Evolutionary conservation across 2,113 vertebrate species (phyloP).

Genomic region (Psilopogon haemacephalus): DNA sequence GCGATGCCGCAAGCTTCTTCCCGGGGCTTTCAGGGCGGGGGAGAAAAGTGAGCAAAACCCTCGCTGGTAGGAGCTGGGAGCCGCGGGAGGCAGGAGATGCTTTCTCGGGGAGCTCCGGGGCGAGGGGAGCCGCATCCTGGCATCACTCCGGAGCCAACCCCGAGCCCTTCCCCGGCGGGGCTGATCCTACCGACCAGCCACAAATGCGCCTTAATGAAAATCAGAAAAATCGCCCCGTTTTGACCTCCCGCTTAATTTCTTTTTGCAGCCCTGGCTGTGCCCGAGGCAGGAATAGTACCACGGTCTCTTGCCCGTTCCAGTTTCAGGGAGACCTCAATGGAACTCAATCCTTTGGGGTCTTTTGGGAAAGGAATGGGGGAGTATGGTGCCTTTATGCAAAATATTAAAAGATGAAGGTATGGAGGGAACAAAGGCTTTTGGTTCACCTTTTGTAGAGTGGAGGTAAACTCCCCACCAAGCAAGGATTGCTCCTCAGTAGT

Average conservation of each 20-base stretch:
- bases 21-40: background rate
- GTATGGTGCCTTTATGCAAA: background rate
- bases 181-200: background rate
- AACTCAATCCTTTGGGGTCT: rapidly evolving
- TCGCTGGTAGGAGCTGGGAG: rapidly evolving
- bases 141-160: background rate
- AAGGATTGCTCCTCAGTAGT: background rate
- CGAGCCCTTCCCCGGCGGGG: background rate
- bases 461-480: rapidly evolving
- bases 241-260: background rate
- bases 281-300: rapidly evolving
- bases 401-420: background rate
- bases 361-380: background rate
- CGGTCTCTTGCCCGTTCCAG: rapidly evolving
- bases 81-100: rapidly evolving
- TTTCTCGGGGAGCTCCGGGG: background rate
- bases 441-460: background rate
- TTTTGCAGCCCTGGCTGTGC: background rate
- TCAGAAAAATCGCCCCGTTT: background rate
- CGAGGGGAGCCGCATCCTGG: background rate
- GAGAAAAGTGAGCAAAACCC: background rate
- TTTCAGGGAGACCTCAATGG: rapidly evolving
- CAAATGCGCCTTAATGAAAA: background rate
- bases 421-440: background rate
- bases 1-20: background rate